Evolutionary conservation across 2,888 invertebrate species (phyloP).

Genomic region (Autographa gamma): DNA sequence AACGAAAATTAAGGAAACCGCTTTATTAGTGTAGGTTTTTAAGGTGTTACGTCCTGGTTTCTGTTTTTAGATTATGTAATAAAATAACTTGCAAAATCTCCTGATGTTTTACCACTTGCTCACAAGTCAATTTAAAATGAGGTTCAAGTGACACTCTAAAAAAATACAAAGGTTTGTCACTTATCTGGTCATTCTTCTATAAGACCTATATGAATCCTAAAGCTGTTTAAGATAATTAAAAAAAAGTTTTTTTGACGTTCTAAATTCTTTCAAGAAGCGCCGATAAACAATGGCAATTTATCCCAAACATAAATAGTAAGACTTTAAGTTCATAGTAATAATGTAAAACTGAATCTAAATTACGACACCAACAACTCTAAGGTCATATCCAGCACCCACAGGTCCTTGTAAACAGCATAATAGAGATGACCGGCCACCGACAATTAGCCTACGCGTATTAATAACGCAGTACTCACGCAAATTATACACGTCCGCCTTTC

Average conservation of each 20-base stretch:
- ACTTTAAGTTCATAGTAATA: too few species aligned
- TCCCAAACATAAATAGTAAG: too few species aligned
- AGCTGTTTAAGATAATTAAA: too few species aligned
- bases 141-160: too few species aligned
- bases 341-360: neutral
- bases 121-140: too few species aligned
- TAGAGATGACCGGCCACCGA: constrained; percentile 80
- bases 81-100: neutral
- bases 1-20: neutral
- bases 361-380: too few species aligned
- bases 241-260: too few species aligned
- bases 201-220: too few species aligned
- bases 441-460: constrained; percentile 86
- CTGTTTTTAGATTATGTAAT: neutral
- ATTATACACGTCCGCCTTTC: constrained; percentile 81
- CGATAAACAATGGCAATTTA: too few species aligned
- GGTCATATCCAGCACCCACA: constrained; percentile 63
- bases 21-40: constrained; percentile 1
- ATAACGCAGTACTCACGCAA: constrained; percentile 77
- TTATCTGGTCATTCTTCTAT: too few species aligned
- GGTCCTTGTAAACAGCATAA: constrained; percentile 63
- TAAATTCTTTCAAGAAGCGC: too few species aligned
- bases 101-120: neutral
- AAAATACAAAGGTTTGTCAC: too few species aligned
- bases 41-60: neutral